These are phyloP conservation scores for Trichonephila inaurata DNA, from an alignment of 1,140 invertebrate species.

Conservation along the genomic window DNA sequence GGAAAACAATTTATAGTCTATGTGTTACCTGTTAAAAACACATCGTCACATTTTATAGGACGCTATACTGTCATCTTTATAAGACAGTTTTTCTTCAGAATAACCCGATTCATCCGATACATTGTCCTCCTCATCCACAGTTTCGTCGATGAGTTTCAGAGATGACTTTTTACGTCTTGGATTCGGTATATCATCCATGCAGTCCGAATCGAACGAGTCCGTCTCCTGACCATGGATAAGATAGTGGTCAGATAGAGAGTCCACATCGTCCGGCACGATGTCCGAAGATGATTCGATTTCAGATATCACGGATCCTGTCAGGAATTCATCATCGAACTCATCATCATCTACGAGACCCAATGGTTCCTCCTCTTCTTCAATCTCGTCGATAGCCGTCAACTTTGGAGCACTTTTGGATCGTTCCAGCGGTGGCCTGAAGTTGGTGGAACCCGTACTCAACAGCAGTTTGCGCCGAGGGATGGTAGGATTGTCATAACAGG, in stretches of 20 bases:
- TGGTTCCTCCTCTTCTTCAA: slow-evolving; percentile 85
- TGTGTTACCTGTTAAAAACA: background rate
- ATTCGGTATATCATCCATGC: slow-evolving; percentile 71
- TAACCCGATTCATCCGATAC: slow-evolving; percentile 81
- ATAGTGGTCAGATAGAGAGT: slow-evolving; percentile 76
- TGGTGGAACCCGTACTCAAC: slow-evolving; percentile 86
- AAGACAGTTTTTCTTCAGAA: slow-evolving; percentile 79
- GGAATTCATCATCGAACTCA: slow-evolving; percentile 65
- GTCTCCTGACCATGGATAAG: slow-evolving; percentile 59
- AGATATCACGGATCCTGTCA: slow-evolving; percentile 73
- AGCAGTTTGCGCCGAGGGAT: slow-evolving; percentile 82
- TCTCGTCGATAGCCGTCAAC: slow-evolving; percentile 94
- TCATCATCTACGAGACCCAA: slow-evolving; percentile 50
- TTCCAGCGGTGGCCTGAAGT: slow-evolving; percentile 92
- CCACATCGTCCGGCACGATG: slow-evolving; percentile 75
- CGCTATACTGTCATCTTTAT: slow-evolving; percentile 65
- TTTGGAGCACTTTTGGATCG: slow-evolving; percentile 97
- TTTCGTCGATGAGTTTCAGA: slow-evolving; percentile 74
- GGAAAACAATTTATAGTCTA: background rate
- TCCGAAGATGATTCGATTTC: slow-evolving; percentile 77
- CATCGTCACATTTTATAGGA: slow-evolving; percentile 75
- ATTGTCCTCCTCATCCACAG: slow-evolving; percentile 79
- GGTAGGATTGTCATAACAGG: slow-evolving; percentile 80
- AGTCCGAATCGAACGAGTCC: slow-evolving; percentile 76
- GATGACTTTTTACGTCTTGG: slow-evolving; percentile 33